A percentile compares a stretch with the other conserved stretches of the same genome.
Conservation (phyloP, 92 coral and sea anemone genomes). For the Heteractis magnifica region DNA sequence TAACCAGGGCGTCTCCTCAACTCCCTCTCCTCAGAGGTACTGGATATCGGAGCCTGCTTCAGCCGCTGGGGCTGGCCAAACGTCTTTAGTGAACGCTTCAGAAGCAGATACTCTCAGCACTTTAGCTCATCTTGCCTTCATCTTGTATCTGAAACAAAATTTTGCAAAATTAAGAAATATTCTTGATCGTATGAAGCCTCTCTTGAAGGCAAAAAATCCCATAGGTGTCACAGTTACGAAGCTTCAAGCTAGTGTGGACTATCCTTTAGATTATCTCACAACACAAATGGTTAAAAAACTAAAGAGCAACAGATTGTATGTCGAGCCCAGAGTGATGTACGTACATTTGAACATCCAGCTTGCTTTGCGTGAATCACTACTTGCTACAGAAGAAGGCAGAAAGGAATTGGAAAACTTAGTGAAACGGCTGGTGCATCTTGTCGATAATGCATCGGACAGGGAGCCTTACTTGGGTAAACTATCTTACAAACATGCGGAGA, state of each 20-base stretch:
- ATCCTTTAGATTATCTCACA: slow-evolving; percentile 26
- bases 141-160: slow-evolving; percentile 17
- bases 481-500: slow-evolving; percentile 37
- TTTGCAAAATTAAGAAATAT: background rate
- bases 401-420: slow-evolving; percentile 9
- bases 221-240: slow-evolving; percentile 30
- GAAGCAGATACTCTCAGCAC: slow-evolving; percentile 31
- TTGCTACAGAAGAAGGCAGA: background rate
- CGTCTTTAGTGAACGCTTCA: background rate
- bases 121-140: slow-evolving; percentile 34
- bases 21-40: background rate
- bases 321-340: slow-evolving; percentile 27
- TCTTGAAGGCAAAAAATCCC: slow-evolving; percentile 7
- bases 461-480: slow-evolving; percentile 44
- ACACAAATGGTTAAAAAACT: slow-evolving; percentile 13
- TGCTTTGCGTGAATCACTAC: background rate
- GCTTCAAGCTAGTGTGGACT: slow-evolving; percentile 34
- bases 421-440: slow-evolving; percentile 14
- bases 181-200: background rate
- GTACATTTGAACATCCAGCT: slow-evolving; percentile 39
- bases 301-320: slow-evolving; percentile 31
- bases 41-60: background rate
- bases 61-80: background rate
- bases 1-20: background rate
- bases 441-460: slow-evolving; percentile 15